Evolutionary conservation across 2,888 invertebrate species (phyloP), one percentile per base, ranked within the genome.

Genomic region (Drosophila mulleri): DNA sequence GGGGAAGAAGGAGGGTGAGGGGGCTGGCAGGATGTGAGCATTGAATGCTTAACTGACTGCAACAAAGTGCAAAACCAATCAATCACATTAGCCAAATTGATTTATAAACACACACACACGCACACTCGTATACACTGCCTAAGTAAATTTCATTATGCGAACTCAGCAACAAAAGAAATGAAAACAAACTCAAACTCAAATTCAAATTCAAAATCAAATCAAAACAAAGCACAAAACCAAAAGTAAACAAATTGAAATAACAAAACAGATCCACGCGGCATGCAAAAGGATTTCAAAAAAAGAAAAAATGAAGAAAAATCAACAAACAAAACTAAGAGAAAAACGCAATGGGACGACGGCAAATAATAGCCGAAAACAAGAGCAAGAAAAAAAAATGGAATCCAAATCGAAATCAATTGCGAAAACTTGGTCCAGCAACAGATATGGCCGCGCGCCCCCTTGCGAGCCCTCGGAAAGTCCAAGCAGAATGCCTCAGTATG

Each of bases 41-140:
- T 45, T 52, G 57, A 3, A 3, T 72, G 37, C n/a, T 54, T 64
- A 23, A 32, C 41, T n/a, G 63, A 42, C 35, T 35, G 48, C 56
- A 69, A 69, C 59, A 73, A 74, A 66, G 54, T 58, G 52, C 54
- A 70, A 50, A 57, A 37, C 54, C 76, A 83, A 87, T 78, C 82
- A 50, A 44, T 16, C 74, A 70, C 82, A 87, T 87, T 82, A 89
- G 71, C 59, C 85, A 82, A 89, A 84, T 89, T 84, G 89, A 84
- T 87, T 84, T 82, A 74, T 87, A 89, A 84, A 84, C 84, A 78
- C 14, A 74, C 57, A 44, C 57, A 65, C 48, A 45, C 60, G 57
- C 48, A 50, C 26, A 12, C 26, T 39, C 37, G 37, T 16, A 9
- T 26, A n/a, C 16, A 5, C 26, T 7, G n/a, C 35, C 59, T 52